Base-by-base conservation (phyloP, 2,113 vertebrate species). In the Seriola dumerili region DNA sequence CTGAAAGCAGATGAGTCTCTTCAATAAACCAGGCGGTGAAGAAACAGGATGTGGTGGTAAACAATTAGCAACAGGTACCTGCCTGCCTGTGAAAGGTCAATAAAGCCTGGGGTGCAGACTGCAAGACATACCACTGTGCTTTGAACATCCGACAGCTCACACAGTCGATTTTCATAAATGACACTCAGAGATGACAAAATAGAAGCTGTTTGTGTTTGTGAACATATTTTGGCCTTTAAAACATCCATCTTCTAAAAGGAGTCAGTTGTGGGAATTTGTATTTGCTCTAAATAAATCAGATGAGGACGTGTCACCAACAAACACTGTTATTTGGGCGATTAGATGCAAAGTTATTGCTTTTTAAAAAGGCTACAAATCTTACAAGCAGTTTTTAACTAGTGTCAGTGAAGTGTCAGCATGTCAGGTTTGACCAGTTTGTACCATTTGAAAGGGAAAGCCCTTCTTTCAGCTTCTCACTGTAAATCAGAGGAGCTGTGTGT, bases 81-180 rank as follows among this genome's bases (percentile, higher is more conserved):
- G 23, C 48, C 66, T 85, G 57, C 52, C 66, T 61, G 84, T 44
- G 64, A 93, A 94, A 94, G 85, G 92, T 93, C 93, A 93, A 83
- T 90, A 88, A 81, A 84, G 17, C 92, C 81, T 78, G 90, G 58
- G 78, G 93, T 57, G 89, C 76, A 76, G 72, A 71, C 83, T 84
- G 81, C 78, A 91, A 87, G 89, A 75, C 78, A 23, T 25, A 58
- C 89, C 72, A 71, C 86, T 91, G 90, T 65, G 91, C 87, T 76
- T 82, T 79, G 85, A 88, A 81, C 81, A 2, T 80, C 76, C 75
- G 66, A 42, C 50, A 65, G 80, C 83, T 58, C 67, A 48, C 57
- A 66, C 74, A 81, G 23, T 54, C 42, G 63, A 42, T 73, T 44
- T 13, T 48, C 21, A 57, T 23, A 58, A 23, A 55, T 34, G 40